Conservation (phyloP, 2,113 vertebrate species). For the Tachuris rubrigastra region DNA sequence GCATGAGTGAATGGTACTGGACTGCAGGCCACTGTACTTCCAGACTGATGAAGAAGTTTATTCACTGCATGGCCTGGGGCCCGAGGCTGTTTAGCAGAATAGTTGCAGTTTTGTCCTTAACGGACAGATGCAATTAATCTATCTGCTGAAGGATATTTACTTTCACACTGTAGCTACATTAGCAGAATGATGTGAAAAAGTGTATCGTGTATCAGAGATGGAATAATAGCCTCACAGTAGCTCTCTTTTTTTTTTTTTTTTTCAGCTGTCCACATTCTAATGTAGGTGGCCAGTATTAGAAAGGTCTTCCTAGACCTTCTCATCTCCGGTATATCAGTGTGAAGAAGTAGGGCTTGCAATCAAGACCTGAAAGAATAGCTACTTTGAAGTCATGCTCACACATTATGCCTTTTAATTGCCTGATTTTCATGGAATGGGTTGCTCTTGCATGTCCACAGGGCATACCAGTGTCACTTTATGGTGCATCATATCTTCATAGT, state of each 20-base stretch:
- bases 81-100: not conserved
- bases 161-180: not conserved
- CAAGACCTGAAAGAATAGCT: not conserved
- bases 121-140: not conserved
- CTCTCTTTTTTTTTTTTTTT: not conserved
- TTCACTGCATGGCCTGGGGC: not conserved
- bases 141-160: constrained; percentile 2
- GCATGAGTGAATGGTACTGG: not conserved
- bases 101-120: not conserved
- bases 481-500: constrained; percentile 30
- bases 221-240: not conserved
- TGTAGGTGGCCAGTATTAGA: not conserved
- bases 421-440: constrained; percentile 24
- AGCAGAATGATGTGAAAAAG: not conserved
- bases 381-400: not conserved
- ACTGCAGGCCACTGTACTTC: not conserved
- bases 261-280: not conserved
- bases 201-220: not conserved
- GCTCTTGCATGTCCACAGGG: constrained; percentile 14
- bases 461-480: constrained; percentile 44
- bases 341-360: not conserved
- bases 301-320: not conserved
- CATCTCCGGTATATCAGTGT: not conserved
- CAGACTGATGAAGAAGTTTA: not conserved
- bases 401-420: constrained; percentile 13